Conservation (phyloP, 2,797 vertebrate genomes). For the Crocodylus rhombifer region DNA sequence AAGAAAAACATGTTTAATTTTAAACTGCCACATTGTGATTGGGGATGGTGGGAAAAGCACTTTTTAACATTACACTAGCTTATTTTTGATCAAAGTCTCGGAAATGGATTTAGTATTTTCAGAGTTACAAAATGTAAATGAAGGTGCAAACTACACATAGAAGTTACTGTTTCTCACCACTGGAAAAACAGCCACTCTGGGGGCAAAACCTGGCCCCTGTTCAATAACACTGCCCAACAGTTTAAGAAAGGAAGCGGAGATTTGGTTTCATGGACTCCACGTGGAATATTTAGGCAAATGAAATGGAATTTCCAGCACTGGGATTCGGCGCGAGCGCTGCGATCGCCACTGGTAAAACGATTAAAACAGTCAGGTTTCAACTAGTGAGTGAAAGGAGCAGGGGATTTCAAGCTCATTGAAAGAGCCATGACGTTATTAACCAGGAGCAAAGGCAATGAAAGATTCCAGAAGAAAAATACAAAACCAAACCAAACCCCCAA, state of each 20-base stretch:
- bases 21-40: not conserved
- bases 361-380: no score
- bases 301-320: not conserved
- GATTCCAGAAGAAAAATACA: not conserved
- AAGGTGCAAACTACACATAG: not conserved
- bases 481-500: not conserved
- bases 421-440: no score
- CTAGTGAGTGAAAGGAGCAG: no score
- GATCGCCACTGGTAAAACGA: not conserved
- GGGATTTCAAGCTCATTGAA: no score
- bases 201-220: not conserved
- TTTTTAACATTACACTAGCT: not conserved
- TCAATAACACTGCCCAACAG: not conserved
- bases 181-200: not conserved
- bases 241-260: not conserved
- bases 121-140: not conserved
- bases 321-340: no score
- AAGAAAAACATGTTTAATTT: not conserved
- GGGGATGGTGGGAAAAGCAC: not conserved
- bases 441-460: no score
- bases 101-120: no score
- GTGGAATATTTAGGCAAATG: not conserved
- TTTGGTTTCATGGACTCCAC: not conserved
- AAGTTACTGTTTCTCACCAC: not conserved
- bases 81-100: no score